Evolutionary conservation across 2,797 vertebrate genomes (phyloP).

Genomic region (Caiman crocodilus): DNA sequence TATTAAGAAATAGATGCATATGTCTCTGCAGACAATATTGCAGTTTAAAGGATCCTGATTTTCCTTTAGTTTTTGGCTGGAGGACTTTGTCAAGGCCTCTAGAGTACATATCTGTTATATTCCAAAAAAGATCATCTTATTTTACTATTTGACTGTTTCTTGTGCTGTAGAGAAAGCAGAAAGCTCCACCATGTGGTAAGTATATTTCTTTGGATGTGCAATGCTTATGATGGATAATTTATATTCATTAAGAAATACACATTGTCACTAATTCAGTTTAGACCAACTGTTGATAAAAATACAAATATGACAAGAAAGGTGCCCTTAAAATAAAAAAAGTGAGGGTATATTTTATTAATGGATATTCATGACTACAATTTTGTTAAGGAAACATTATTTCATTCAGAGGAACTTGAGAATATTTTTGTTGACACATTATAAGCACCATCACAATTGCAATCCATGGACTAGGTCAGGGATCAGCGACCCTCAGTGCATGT

Average conservation of each 20-base stretch:
- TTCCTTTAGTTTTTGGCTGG: neutral
- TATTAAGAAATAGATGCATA: fast-evolving
- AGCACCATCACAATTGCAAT: neutral
- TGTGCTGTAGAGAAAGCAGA: neutral
- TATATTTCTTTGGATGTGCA: fast-evolving
- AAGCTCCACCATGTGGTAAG: slow-evolving; percentile 59
- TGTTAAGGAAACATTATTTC: neutral
- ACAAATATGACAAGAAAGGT: fast-evolving
- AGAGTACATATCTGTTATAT: neutral
- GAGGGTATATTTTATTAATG: neutral
- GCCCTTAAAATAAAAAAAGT: neutral
- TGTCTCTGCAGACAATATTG: fast-evolving
- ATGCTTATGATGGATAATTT: fast-evolving
- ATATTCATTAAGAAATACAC: fast-evolving
- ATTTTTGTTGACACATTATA: neutral
- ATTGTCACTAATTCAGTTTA: neutral
- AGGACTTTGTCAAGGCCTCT: neutral
- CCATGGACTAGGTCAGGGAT: neutral
- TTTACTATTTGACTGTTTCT: neutral
- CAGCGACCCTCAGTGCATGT: too few relatives aligned
- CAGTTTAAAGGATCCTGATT: fast-evolving
- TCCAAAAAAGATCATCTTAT: neutral
- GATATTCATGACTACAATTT: neutral
- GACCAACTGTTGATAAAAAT: neutral
- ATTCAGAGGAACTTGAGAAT: neutral